Evolutionary conservation across 2,113 vertebrate species (phyloP).

Genomic region (Amphilophus citrinellus): DNA sequence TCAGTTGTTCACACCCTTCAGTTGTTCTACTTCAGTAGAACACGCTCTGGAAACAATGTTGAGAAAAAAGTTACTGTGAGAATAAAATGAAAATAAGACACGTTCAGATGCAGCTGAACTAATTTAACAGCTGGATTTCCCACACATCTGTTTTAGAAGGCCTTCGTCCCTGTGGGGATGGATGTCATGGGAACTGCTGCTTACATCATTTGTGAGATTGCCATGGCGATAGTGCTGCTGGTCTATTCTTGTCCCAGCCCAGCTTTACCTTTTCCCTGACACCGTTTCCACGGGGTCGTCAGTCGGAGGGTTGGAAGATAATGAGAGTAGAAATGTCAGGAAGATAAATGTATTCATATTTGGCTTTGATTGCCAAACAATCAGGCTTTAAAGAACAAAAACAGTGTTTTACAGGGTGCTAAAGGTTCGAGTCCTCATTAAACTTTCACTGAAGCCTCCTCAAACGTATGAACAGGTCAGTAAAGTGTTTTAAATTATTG

Average conservation of each 20-base stretch:
- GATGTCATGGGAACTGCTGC: slow-evolving; percentile 36
- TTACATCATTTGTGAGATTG: slow-evolving; percentile 25
- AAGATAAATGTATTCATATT: accelerated
- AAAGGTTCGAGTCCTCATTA: too few species aligned
- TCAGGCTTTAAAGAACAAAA: background rate
- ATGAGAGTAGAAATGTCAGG: background rate
- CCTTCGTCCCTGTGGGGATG: background rate
- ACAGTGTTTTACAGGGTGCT: background rate
- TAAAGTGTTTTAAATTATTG: background rate
- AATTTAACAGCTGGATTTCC: background rate
- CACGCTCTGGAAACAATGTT: too few species aligned
- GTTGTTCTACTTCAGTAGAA: too few species aligned
- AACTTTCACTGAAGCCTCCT: background rate
- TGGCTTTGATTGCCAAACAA: background rate
- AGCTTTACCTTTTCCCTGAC: background rate
- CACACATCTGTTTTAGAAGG: background rate
- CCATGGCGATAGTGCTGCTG: slow-evolving; percentile 39
- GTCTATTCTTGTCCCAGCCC: slow-evolving; percentile 25
- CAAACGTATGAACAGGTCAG: background rate
- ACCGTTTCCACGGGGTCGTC: background rate
- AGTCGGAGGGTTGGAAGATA: background rate
- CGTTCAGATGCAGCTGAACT: too few species aligned
- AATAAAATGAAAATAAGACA: too few species aligned
- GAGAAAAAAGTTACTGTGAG: too few species aligned
- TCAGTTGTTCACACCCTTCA: too few species aligned